phyloP scores from a whole-genome alignment of 2,888 invertebrate species.

The Stenolophus ochropezus region DNA sequence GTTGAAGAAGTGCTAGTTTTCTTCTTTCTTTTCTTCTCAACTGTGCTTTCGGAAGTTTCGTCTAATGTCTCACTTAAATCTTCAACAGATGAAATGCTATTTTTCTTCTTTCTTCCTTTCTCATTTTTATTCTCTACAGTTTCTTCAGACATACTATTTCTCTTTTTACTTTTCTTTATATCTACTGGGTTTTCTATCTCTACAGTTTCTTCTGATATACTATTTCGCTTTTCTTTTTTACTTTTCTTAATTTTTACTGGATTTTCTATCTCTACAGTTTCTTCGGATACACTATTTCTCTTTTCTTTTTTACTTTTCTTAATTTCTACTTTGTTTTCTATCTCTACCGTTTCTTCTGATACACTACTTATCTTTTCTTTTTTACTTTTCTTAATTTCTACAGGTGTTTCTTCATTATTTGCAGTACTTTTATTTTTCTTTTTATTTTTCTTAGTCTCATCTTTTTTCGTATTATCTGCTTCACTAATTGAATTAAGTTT shows the following conservation, averaged over 20 bases:
- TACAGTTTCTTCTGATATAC: neutral
- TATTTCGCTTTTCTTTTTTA: neutral
- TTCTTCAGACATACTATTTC: neutral
- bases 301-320: constrained; percentile 59
- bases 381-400: constrained; percentile 48
- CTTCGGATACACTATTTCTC: constrained; percentile 21
- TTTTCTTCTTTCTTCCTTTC: constrained; percentile 4
- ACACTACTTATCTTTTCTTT: constrained; percentile 55
- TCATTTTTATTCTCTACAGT: neutral
- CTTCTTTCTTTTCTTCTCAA: constrained; percentile 53
- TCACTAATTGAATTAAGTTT: constrained; percentile 62
- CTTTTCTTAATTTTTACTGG: neutral
- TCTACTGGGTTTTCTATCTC: constrained; percentile 44
- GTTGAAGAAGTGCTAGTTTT: constrained; percentile 55
- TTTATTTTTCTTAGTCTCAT: constrained; percentile 63
- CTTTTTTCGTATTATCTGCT: constrained; percentile 62
- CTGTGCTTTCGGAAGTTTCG: constrained; percentile 48
- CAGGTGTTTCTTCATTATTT: neutral
- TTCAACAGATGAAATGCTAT: constrained; percentile 1
- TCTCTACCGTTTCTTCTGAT: neutral
- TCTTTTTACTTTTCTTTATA: constrained; percentile 44
- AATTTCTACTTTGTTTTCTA: neutral
- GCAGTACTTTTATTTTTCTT: constrained; percentile 19
- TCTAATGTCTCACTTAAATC: constrained; percentile 28
- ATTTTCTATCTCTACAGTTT: neutral